Conservation (phyloP, 2,888 invertebrate species). For the Myopa testacea region DNA sequence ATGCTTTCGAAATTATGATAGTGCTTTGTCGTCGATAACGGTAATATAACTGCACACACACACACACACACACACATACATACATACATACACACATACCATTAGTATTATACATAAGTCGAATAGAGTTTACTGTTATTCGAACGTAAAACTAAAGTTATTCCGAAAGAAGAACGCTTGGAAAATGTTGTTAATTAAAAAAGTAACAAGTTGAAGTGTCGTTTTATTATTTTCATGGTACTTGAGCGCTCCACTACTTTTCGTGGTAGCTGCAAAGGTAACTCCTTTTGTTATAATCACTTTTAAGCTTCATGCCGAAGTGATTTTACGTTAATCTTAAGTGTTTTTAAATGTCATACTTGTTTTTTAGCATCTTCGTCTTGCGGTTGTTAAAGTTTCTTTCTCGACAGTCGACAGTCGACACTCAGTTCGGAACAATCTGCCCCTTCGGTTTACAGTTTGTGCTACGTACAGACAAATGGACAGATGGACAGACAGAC, state of each 20-base stretch:
- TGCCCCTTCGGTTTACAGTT: neutral
- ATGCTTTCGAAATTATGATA: no score
- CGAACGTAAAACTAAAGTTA: no score
- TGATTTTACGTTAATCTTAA: neutral
- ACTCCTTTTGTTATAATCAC: neutral
- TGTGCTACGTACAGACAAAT: no score
- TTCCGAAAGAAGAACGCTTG: no score
- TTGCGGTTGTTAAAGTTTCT: neutral
- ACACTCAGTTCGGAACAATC: neutral
- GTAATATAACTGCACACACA: no score
- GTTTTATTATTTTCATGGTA: neutral
- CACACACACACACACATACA: no score
- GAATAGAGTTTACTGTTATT: no score
- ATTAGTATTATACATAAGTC: no score
- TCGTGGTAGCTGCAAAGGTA: constrained; percentile 3
- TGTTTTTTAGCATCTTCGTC: neutral
- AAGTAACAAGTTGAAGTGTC: neutral
- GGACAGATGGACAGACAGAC: no score
- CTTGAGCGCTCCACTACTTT: neutral
- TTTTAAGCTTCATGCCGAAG: constrained; percentile 6
- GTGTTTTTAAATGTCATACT: constrained; percentile 10
- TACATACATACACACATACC: no score
- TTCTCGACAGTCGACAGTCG: neutral
- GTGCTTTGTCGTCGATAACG: no score
- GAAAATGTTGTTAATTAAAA: no score